Base-by-base conservation (phyloP, 2,113 vertebrate genomes). In the Cnemophilus loriae region DNA sequence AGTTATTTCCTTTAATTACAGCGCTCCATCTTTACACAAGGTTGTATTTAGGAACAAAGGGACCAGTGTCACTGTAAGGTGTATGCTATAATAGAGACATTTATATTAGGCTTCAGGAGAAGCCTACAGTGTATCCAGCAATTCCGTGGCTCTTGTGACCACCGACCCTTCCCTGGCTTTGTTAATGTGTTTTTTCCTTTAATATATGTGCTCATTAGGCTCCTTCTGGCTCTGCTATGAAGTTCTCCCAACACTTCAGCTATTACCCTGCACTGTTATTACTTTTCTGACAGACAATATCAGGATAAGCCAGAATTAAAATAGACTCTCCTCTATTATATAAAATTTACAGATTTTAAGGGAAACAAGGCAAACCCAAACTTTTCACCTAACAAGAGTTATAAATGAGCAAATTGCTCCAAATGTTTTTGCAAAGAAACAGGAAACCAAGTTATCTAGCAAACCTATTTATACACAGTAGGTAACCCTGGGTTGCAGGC, bases 381-480 rank as follows among this genome's bases (percentile, higher is more conserved):
- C 49, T 77, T 92, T 79, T 85, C 94, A 82, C 35, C 52, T 84
- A 90, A 59, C 35, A 65, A 61, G 42, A 39, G 22, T 96, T 93
- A 96, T 92, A 95, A 97, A 96, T 95, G 87, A 96, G 32, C 11
- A 76, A 93, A 71, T 84, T 84, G 64, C 76, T 88, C 17, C 24
- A 63, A 61, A 35, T 74, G 61, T 75, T 90, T 94, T 64, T 46
- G 44, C 6, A 79, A 81, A 84, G 76, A 90, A 95, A 88, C 37
- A 78, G 87, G 67, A 96, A 96, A 93, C 61, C 79, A 95, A 82
- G 93, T 82, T 96, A 96, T 94, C 94, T 94, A 77, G 82, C 95
- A 96, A 95, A 75, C 73, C 95, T 97, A 96, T 97, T 97, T 97
- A 83, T 67, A 96, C 95, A 89, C 97, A 97, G 95, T 96, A 95